Base-by-base conservation (phyloP, 2,113 vertebrate genomes). In the Lutjanus erythropterus region DNA sequence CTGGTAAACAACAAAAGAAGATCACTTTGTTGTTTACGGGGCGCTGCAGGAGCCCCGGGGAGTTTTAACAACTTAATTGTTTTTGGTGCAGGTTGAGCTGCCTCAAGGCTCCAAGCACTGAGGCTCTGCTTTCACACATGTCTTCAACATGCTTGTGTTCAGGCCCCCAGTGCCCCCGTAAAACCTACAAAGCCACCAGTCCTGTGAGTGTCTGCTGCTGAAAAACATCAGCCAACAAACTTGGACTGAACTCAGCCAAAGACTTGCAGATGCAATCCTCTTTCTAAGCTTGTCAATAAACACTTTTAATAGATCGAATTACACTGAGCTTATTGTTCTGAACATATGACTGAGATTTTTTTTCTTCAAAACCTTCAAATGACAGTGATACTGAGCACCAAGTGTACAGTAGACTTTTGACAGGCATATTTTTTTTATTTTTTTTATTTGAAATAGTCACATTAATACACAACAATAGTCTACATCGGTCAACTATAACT, bases 1-100 rank as follows among this genome's bases (percentile, higher is more conserved):
- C 66, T 80, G 59, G 64, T 69, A 83, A 82, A 87, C 86, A 90
- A 87, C 78, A 92, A 86, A 89, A 87, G 80, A 83, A 72, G 79
- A 82, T 78, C 69, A 44, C 84, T 91, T 87, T 88, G 84, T 89
- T 90, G 87, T 92, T 90, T 88, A 86, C 75, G 80, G 84, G 67
- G 75, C 68, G 3, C 76, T 47, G 25, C 25, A 58, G 67, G 80
- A 81, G 72, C 80, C 85, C 62, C 5, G 10, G 80, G 78, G 81
- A 81, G 71, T 25, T 86, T 89, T 86, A 80, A 90, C 86, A 74
- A 27, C 87, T 71, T 90, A 78, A 91, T 80, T 81, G 90, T 89
- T 88, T 88, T 73, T 42, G 64, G 82, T 62, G 70, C 74, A 78
- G 88, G 77, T 86, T 78, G 76, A 50, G 49, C 27, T 78, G 85